A percentile compares a stretch with the other conserved stretches of the same genome.
Evolutionary conservation across 2,888 invertebrate species (phyloP).

Genomic region (Ctenicera cuprea): DNA sequence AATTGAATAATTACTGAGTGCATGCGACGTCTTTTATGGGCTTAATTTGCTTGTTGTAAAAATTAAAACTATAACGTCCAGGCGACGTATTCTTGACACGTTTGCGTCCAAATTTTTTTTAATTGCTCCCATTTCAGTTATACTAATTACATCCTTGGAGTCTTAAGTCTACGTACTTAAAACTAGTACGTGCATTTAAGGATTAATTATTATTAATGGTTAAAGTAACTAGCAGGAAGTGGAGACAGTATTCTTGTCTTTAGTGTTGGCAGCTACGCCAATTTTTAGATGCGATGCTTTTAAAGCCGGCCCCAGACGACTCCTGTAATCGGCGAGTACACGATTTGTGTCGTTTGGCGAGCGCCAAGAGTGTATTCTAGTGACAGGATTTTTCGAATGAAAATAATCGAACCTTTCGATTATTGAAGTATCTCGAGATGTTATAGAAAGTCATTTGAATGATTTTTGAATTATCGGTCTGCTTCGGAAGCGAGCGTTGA

Average conservation of each 20-base stretch:
- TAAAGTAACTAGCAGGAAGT: neutral
- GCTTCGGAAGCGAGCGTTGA: too few species aligned
- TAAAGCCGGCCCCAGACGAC: too few species aligned
- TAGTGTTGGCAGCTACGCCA: neutral
- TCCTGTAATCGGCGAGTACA: too few species aligned
- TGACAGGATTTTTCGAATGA: too few species aligned
- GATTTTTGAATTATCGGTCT: too few species aligned
- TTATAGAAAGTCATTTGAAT: too few species aligned
- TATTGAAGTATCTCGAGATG: too few species aligned
- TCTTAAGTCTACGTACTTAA: too few species aligned
- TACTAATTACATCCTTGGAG: constrained; percentile 1
- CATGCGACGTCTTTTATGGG: constrained; percentile 40
- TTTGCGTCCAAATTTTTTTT: constrained; percentile 17
- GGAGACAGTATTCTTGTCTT: constrained; percentile 7
- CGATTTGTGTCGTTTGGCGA: too few species aligned
- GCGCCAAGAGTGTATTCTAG: too few species aligned
- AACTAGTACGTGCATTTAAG: too few species aligned
- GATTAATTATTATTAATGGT: neutral
- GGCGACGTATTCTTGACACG: neutral
- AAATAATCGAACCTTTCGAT: too few species aligned
- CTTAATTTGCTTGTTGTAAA: constrained; percentile 36
- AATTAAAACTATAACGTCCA: constrained; percentile 20
- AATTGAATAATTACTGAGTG: constrained; percentile 54
- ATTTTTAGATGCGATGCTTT: neutral
- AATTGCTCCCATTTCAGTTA: constrained; percentile 5